Base-by-base conservation (phyloP, 2,113 vertebrate genomes). In the Xiphophorus hellerii region DNA sequence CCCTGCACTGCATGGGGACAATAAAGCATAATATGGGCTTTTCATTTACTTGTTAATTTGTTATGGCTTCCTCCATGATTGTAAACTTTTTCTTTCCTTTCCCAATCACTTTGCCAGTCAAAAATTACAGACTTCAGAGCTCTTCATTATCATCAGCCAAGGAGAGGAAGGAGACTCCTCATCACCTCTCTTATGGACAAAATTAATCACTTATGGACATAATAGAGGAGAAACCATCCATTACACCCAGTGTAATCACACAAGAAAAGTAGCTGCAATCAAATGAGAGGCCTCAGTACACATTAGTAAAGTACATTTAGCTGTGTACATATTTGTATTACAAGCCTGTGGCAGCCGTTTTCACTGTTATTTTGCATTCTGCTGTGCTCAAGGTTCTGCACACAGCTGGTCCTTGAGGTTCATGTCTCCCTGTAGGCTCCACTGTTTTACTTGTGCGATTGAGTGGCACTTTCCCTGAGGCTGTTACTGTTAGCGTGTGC, bases 391-490 rank as follows among this genome's bases (percentile, higher is more conserved):
- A 86, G 86, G 89, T 91, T 90, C 81, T 82, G 79, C 85, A 89
- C 82, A 90, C 87, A 92, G 84, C 86, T 90, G 89, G 87, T 92
- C 89, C 87, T 90, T 86, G 82, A 90, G 91, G 86, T 85, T 82
- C 89, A 80, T 88, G 87, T 91, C 76, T 92, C 89, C 88, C 89
- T 92, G 89, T 86, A 92, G 90, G 89, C 85, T 90, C 76, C 79
- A 48, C 76, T 90, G 84, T 87, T 85, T 86, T 86, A 74, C 86
- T 80, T 83, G 80, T 81, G 69, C 74, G 68, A 84, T 37, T 93
- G 90, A 93, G 78, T 92, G 90, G 89, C 88, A 91, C 82, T 82
- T 89, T 92, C 91, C 91, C 91, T 0, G 76, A 91, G 92, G 92
- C 92, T 84, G 86, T 93, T 85, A 80, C 84, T 89, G 88, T 78